phyloP scores from a whole-genome alignment of 2,113 vertebrate species.

The Cisticola juncidis region DNA sequence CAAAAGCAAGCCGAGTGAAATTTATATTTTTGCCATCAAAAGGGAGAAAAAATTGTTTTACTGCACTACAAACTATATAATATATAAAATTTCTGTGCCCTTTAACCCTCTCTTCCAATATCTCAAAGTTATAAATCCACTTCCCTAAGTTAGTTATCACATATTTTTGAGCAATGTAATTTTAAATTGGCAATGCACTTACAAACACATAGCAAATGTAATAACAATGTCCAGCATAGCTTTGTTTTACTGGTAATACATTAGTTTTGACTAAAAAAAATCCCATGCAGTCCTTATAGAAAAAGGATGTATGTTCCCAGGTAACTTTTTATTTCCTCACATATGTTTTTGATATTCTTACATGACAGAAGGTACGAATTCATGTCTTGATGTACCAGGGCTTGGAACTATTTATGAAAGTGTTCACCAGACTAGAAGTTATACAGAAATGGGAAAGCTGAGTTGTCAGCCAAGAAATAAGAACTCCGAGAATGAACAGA shows the following conservation, averaged over 20 bases:
- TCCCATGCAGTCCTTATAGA: neutral
- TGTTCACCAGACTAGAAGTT: slow-evolving; percentile 69
- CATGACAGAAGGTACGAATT: slow-evolving; percentile 63
- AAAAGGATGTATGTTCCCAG: neutral
- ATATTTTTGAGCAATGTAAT: neutral
- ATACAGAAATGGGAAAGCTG: slow-evolving; percentile 62
- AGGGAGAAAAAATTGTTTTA: neutral
- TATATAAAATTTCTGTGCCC: neutral
- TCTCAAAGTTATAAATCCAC: neutral
- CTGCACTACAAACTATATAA: neutral
- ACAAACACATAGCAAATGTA: neutral
- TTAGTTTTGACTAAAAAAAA: neutral
- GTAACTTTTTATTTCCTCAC: slow-evolving; percentile 44
- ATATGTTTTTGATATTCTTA: slow-evolving; percentile 60
- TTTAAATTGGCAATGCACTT: neutral
- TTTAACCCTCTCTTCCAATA: neutral
- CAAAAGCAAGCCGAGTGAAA: neutral
- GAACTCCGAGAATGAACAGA: slow-evolving; percentile 82
- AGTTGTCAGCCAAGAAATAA: slow-evolving; percentile 69
- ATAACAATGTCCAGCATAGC: neutral
- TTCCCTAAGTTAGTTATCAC: neutral
- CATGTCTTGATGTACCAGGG: slow-evolving; percentile 54
- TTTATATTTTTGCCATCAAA: neutral
- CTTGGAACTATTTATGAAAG: slow-evolving; percentile 78
- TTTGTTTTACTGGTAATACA: neutral